Evolutionary conservation across 2,888 invertebrate species (phyloP), one percentile per base, ranked within the genome.

Genomic region (Ceraclea dissimilis): DNA sequence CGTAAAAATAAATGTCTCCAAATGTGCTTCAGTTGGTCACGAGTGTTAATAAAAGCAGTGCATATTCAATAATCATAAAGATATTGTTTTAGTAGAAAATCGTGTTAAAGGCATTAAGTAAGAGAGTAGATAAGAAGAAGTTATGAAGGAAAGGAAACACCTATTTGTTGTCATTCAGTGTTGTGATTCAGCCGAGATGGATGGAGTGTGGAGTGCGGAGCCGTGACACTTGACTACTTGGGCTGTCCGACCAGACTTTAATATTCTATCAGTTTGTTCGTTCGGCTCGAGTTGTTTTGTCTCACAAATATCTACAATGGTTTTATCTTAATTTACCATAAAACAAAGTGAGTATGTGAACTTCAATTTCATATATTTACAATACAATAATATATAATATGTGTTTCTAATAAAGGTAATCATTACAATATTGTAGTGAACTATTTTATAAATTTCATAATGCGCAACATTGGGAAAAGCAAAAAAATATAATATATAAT

Each of bases 211-310:
- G 4, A 13, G 49, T 26, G 31, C 26, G 26, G 39, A 13, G 16
- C 16, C 21, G 56, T 54, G 56, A 21, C 56, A 55, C 31, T 34
- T 59, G 71, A 68, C 71, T 68, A 76, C 78, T 77, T 76, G 78
- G 77, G 76, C 78, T 76, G 78, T 68, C 69, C 75, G 78, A 75
- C 71, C 77, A 78, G 76, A 76, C 78, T 78, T 58, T 65, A 63
- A 57, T 13, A n/a, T 39, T 65, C 62, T 64, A 62, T 68, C 71
- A 78, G 78, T 78, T 78, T 78, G 78, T 78, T 78, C 78, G 78
- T 77, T 78, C 76, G 76, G 75, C 76, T 78, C 78, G 77, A 73
- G 78, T 78, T 74, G 75, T 67, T 66, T 67, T 64, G 67, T 67
- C 70, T 70, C 73, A 72, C 67, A 50, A 21, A 33, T 31, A 49